Evolutionary conservation across 2,888 invertebrate species (phyloP).

Genomic region (Heteropelma amictum): DNA sequence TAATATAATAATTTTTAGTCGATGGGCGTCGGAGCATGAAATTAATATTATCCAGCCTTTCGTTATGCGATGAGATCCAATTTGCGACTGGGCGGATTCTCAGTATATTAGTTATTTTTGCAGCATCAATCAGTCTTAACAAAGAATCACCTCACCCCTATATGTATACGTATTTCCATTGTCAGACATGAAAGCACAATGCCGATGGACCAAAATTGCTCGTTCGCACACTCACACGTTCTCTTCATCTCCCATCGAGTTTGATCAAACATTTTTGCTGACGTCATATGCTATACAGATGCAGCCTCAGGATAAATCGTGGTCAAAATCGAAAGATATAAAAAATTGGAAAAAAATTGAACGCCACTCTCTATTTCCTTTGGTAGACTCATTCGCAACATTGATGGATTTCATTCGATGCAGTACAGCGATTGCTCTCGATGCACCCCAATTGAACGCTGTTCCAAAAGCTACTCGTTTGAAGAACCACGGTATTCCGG

Average conservation of each 20-base stretch:
- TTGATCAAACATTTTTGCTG: background rate
- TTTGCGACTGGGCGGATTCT: constrained; percentile 32
- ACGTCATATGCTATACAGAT: background rate
- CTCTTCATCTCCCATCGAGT: background rate
- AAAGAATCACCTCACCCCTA: background rate
- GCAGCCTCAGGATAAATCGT: background rate
- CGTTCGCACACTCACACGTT: background rate
- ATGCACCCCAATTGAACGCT: too few relatives aligned
- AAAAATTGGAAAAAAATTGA: constrained; percentile 2
- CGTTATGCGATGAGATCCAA: constrained; percentile 7
- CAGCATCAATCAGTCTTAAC: constrained; percentile 2
- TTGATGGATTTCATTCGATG: too few relatives aligned
- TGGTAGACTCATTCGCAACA: too few relatives aligned
- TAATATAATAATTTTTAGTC: constrained; percentile 23
- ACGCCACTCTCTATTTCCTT: background rate
- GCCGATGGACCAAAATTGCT: background rate
- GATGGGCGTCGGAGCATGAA: constrained; percentile 27
- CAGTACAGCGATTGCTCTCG: too few relatives aligned
- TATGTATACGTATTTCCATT: background rate
- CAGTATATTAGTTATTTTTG: constrained; percentile 35
- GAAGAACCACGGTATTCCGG: too few relatives aligned
- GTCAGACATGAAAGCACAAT: background rate
- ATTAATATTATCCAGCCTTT: background rate
- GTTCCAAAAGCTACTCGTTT: too few relatives aligned
- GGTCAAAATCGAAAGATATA: background rate